Conservation (phyloP, 2,113 vertebrate species). For the Silurus meridionalis region DNA sequence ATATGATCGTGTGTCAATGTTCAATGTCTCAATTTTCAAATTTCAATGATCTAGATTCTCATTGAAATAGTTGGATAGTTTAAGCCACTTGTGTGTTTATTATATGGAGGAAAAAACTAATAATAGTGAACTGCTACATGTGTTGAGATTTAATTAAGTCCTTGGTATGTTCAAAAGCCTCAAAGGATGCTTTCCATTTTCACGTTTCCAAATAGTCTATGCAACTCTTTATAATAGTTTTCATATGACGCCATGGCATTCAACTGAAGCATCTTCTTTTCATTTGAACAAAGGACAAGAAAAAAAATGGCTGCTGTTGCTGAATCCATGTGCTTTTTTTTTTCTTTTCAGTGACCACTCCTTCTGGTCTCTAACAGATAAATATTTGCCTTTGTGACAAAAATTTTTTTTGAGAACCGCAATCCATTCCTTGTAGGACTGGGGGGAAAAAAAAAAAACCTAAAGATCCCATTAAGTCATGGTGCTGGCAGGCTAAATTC, state of each 20-base stretch:
- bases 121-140: no score
- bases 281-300: not conserved
- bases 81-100: not conserved
- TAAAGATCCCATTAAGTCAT: not conserved
- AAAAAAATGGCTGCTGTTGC: no score
- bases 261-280: not conserved
- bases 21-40: no score
- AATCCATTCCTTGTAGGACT: not conserved
- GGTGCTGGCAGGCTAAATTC: not conserved
- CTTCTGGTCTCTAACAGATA: not conserved
- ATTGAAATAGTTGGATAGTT: not conserved
- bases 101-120: not conserved
- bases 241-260: not conserved
- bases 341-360: not conserved
- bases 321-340: not conserved
- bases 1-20: no score
- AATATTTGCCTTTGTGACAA: not conserved
- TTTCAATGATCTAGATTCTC: no score
- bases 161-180: not conserved
- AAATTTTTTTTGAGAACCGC: not conserved
- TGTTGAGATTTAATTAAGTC: not conserved
- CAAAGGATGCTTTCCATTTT: not conserved
- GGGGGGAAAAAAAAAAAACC: not conserved
- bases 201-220: not conserved
- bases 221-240: not conserved